Percentiles rank a stretch among this genome's conserved stretches.
Evolutionary conservation across 2,888 invertebrate species (phyloP).

Genomic region (Sinopyrophorus schimmeli): DNA sequence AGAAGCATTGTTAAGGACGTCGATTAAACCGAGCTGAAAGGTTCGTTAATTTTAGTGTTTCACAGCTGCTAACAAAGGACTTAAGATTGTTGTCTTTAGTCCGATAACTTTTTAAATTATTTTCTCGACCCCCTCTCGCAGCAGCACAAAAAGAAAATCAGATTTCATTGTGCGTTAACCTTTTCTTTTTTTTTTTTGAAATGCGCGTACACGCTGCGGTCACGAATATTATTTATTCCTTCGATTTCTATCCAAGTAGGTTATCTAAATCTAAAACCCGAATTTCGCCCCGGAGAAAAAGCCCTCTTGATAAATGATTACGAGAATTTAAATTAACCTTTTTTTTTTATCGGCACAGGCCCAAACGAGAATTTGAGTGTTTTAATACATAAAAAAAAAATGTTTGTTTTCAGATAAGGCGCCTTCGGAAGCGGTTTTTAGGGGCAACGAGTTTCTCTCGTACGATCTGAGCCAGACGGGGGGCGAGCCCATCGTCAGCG

Average conservation of each 20-base stretch:
- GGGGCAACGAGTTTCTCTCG: slow-evolving; percentile 87
- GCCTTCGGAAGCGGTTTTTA: slow-evolving; percentile 91
- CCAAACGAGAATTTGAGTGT: not conserved
- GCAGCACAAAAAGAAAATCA: slow-evolving; percentile 12
- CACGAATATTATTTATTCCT: slow-evolving; percentile 7
- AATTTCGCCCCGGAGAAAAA: too few relatives aligned
- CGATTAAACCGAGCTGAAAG: slow-evolving; percentile 29
- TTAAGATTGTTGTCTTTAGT: slow-evolving; percentile 26
- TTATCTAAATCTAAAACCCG: slow-evolving; percentile 8
- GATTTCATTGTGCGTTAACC: not conserved
- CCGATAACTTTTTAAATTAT: slow-evolving; percentile 23
- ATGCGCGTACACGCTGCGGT: too few relatives aligned
- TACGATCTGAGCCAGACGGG: slow-evolving; percentile 87
- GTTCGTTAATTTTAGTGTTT: slow-evolving; percentile 32
- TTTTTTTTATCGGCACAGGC: too few relatives aligned
- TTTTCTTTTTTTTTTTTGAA: too few relatives aligned
- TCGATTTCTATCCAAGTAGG: too few relatives aligned
- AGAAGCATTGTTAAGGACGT: slow-evolving; percentile 26
- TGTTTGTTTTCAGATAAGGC: slow-evolving; percentile 73
- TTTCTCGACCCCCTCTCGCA: slow-evolving; percentile 10
- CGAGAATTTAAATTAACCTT: too few relatives aligned
- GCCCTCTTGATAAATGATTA: too few relatives aligned
- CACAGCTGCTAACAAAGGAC: slow-evolving; percentile 29
- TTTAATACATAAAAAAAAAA: not conserved
- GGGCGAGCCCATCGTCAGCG: slow-evolving; percentile 86